A percentile compares a stretch with the other conserved stretches of the same genome.
Conservation (phyloP, 2,797 vertebrate species). For the Melanogrammus aeglefinus region DNA sequence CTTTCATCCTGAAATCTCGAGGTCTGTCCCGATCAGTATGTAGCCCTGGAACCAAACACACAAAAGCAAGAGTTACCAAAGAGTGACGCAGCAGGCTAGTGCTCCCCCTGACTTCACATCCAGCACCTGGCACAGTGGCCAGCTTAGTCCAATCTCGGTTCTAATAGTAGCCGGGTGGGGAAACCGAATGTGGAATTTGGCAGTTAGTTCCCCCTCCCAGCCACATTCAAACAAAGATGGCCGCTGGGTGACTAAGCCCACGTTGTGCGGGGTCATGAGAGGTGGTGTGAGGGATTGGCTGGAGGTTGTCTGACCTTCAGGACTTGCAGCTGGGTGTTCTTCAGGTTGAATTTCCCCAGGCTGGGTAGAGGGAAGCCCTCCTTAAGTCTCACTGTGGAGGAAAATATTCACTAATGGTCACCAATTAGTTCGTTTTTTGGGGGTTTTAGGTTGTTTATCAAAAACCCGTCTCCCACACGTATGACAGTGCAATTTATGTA, state of each 20-base stretch:
- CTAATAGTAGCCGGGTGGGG: background rate
- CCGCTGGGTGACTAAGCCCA: background rate
- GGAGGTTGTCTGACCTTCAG: constrained; percentile 61
- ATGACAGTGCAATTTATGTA: no score
- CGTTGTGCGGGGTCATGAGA: background rate
- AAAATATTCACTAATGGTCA: background rate
- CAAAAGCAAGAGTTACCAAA: constrained; percentile 1
- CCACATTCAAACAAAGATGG: background rate
- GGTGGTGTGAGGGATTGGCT: background rate
- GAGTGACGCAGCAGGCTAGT: background rate
- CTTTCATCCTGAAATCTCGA: constrained; percentile 57
- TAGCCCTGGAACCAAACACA: constrained; percentile 57
- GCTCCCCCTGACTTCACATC: background rate
- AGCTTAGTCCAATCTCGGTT: background rate
- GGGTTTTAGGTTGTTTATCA: background rate
- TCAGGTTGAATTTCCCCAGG: constrained; percentile 68
- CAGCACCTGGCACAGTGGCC: background rate
- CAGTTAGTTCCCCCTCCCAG: background rate
- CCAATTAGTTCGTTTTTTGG: background rate
- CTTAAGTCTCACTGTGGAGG: constrained; percentile 51
- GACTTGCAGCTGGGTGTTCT: constrained; percentile 66
- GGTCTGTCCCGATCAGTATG: constrained; percentile 73
- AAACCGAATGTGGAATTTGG: background rate
- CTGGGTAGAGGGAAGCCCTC: constrained; percentile 74
- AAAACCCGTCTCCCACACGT: background rate